These are phyloP conservation scores for Anastatus disparis DNA, from an alignment of 1,140 invertebrate genomes.

Conservation along the genomic window DNA sequence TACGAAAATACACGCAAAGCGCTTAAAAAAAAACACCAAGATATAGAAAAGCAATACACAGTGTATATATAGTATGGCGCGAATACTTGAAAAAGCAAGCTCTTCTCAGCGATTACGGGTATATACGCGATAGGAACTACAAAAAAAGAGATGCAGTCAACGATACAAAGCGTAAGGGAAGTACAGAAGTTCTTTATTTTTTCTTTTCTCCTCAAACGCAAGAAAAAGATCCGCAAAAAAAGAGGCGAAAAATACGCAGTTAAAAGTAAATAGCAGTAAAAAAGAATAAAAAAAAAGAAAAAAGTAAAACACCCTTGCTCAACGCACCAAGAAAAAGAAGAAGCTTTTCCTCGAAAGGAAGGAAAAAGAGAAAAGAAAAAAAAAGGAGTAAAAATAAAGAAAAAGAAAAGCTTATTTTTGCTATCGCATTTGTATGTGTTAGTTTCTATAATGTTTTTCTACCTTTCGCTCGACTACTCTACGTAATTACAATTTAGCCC, in stretches of 20 bases:
- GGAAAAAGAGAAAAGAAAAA: too few relatives aligned
- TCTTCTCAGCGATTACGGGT: background rate
- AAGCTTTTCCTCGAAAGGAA: too few relatives aligned
- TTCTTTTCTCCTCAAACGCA: background rate
- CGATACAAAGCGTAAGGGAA: background rate
- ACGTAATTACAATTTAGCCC: constrained; percentile 33
- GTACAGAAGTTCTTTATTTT: background rate
- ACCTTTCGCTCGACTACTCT: constrained; percentile 25
- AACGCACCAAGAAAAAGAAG: too few relatives aligned
- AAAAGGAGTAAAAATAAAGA: too few relatives aligned
- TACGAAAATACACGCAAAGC: too few relatives aligned
- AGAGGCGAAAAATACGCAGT: background rate
- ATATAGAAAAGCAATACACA: too few relatives aligned
- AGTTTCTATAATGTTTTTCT: background rate
- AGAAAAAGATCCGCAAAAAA: background rate
- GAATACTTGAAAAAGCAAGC: background rate
- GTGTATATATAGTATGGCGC: too few relatives aligned
- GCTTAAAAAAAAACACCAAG: too few relatives aligned
- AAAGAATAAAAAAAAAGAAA: too few relatives aligned
- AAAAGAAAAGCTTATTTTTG: too few relatives aligned
- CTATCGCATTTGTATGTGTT: background rate
- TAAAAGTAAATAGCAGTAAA: constrained; percentile 28
- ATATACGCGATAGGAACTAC: background rate
- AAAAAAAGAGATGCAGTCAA: background rate
- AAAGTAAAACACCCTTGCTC: too few relatives aligned